Conservation (phyloP, 2,888 invertebrate species). For the Melanargia galathea region DNA sequence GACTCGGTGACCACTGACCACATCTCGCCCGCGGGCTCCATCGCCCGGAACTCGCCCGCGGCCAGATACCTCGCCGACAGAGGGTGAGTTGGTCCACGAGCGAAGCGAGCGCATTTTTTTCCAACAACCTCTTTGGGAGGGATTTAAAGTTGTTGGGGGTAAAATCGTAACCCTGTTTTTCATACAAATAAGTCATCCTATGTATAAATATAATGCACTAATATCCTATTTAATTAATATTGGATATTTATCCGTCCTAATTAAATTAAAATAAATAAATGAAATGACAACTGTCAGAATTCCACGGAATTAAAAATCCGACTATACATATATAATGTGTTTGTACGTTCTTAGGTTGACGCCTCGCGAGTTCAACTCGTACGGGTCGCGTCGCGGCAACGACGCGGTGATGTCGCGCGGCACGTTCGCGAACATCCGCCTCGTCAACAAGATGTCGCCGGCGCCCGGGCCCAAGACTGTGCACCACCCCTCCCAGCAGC, state of each 20-base stretch:
- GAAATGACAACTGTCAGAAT: too few relatives aligned
- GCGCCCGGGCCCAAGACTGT: constrained; percentile 92
- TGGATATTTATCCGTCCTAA: too few relatives aligned
- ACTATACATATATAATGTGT: too few relatives aligned
- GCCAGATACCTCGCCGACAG: constrained; percentile 88
- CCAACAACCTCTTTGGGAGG: too few relatives aligned
- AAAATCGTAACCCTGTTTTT: too few relatives aligned
- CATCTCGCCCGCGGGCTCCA: constrained; percentile 99
- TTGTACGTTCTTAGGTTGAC: constrained; percentile 83
- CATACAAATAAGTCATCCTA: too few relatives aligned
- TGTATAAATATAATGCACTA: too few relatives aligned
- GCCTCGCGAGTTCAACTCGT: constrained; percentile 98
- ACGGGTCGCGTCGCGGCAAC: constrained; percentile 98
- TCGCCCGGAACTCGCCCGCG: constrained; percentile 96
- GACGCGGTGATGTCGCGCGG: constrained; percentile 99
- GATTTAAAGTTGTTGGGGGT: too few relatives aligned
- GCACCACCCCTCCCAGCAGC: constrained; percentile 89
- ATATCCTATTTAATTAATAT: too few relatives aligned
- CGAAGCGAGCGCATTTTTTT: not conserved
- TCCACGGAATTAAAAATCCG: too few relatives aligned
- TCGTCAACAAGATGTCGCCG: constrained; percentile 93
- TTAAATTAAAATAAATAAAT: too few relatives aligned
- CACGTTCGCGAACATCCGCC: constrained; percentile 98
- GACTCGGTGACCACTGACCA: constrained; percentile 99
- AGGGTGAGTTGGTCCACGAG: constrained; percentile 79